These are phyloP conservation scores for Ptychadena robeensis DNA, from an alignment of 2,797 vertebrate species.

Conservation along the genomic window DNA sequence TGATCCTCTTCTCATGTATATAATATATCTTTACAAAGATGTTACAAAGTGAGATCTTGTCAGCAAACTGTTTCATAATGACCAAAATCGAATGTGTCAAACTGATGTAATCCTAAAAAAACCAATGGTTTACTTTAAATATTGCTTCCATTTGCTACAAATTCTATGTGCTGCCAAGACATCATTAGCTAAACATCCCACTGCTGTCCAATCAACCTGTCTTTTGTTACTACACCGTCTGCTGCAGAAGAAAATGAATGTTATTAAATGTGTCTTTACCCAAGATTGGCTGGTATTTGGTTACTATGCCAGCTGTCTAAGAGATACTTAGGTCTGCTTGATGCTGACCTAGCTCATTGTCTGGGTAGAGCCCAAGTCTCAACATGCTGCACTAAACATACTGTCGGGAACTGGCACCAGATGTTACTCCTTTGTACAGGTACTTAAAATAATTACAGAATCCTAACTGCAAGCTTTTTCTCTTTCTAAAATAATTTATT, in stretches of 20 bases:
- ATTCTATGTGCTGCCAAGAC: slow-evolving; percentile 70
- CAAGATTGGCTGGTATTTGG: slow-evolving; percentile 71
- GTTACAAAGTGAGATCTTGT: slow-evolving; percentile 39
- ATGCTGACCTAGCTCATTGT: slow-evolving; percentile 66
- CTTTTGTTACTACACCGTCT: slow-evolving; percentile 78
- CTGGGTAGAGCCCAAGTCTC: slow-evolving; percentile 61
- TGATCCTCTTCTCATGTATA: no score
- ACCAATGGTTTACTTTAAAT: slow-evolving; percentile 71
- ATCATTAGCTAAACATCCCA: slow-evolving; percentile 78
- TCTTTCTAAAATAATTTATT: slow-evolving; percentile 30
- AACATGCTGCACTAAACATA: slow-evolving; percentile 34
- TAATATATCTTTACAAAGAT: no score
- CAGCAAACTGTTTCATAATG: slow-evolving; percentile 72
- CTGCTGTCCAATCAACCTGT: slow-evolving; percentile 70
- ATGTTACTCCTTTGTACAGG: slow-evolving; percentile 77
- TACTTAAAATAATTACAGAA: slow-evolving; percentile 78
- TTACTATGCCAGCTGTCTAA: slow-evolving; percentile 74
- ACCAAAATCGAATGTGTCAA: slow-evolving; percentile 65
- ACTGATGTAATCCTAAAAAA: slow-evolving; percentile 61
- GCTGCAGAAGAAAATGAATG: slow-evolving; percentile 75
- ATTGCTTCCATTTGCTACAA: slow-evolving; percentile 67
- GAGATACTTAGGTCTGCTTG: slow-evolving; percentile 66
- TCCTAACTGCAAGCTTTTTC: slow-evolving; percentile 29
- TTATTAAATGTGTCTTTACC: slow-evolving; percentile 67
- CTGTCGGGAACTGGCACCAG: slow-evolving; percentile 71